Evolutionary conservation across 2,888 invertebrate genomes (phyloP).

Genomic region (Drosophila cyrtoloma): DNA sequence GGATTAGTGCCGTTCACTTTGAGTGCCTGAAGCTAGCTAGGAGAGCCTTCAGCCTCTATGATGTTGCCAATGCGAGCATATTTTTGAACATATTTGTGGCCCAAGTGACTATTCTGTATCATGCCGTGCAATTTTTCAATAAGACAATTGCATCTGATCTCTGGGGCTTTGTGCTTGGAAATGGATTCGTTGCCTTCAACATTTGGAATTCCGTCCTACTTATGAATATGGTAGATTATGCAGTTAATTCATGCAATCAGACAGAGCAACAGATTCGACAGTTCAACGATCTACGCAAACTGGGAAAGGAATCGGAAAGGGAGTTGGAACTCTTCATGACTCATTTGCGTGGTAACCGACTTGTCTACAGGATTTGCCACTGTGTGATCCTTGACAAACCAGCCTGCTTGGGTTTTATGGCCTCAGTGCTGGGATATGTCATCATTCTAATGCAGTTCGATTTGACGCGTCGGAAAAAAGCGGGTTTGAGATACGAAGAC

Average conservation of each 20-base stretch:
- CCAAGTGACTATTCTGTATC: constrained; percentile 61
- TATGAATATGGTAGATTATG: constrained; percentile 53
- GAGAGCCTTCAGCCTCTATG: constrained; percentile 39
- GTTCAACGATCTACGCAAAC: constrained; percentile 43
- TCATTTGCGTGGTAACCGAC: constrained; percentile 36
- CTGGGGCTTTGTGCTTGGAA: constrained; percentile 30
- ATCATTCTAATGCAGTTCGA: constrained; percentile 73
- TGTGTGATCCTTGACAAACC: constrained; percentile 52
- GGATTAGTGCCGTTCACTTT: constrained; percentile 49
- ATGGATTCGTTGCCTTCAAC: constrained; percentile 27
- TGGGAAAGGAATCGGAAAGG: constrained; percentile 25
- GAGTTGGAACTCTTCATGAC: constrained; percentile 53
- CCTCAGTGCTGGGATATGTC: constrained; percentile 48
- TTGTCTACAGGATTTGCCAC: constrained; percentile 50
- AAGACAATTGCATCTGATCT: constrained; percentile 22
- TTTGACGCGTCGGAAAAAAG: constrained; percentile 14
- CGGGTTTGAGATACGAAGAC: background rate
- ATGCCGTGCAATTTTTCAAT: constrained; percentile 57
- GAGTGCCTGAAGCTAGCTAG: constrained; percentile 43
- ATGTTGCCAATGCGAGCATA: constrained; percentile 34
- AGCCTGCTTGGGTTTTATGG: constrained; percentile 48
- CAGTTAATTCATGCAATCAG: constrained; percentile 55
- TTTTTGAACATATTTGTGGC: constrained; percentile 49
- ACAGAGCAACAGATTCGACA: constrained; percentile 40
- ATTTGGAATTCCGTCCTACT: constrained; percentile 30